A percentile compares a stretch with the other conserved stretches of the same genome.
Evolutionary conservation across 2,888 invertebrate genomes (phyloP).

Genomic region (Blomia tropicalis): DNA sequence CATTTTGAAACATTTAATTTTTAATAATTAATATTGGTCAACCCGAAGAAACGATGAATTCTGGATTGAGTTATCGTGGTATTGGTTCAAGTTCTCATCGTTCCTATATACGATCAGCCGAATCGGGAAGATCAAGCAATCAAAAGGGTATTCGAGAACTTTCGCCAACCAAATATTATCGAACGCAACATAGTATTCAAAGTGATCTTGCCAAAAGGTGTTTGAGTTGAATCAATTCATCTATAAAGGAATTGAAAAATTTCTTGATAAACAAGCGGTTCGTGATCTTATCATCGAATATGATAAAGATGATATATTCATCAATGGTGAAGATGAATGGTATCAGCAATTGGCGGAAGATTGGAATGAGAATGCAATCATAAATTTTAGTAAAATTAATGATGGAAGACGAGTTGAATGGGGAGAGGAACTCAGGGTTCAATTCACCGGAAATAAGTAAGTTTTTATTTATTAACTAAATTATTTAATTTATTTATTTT

Average conservation of each 20-base stretch:
- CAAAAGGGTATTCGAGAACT: too few species aligned
- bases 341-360: background rate
- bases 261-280: slow-evolving; percentile 10
- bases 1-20: too few species aligned
- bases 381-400: background rate
- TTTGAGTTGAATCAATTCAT: slow-evolving; percentile 7
- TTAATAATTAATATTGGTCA: too few species aligned
- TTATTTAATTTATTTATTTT: too few species aligned
- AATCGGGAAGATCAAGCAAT: too few species aligned
- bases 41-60: too few species aligned
- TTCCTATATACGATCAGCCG: too few species aligned
- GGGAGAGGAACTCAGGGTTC: background rate
- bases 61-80: too few species aligned
- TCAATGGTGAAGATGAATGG: background rate
- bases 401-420: background rate
- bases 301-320: slow-evolving; percentile 6
- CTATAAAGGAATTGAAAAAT: background rate
- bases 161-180: slow-evolving; percentile 6
- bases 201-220: background rate
- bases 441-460: background rate
- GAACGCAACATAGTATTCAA: background rate
- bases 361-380: background rate
- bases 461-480: too few species aligned
- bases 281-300: background rate
- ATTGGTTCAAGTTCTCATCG: too few species aligned